These are phyloP conservation scores for Arctocebus calabarensis DNA, from an alignment of 2,797 vertebrate species.

Conservation along the genomic window DNA sequence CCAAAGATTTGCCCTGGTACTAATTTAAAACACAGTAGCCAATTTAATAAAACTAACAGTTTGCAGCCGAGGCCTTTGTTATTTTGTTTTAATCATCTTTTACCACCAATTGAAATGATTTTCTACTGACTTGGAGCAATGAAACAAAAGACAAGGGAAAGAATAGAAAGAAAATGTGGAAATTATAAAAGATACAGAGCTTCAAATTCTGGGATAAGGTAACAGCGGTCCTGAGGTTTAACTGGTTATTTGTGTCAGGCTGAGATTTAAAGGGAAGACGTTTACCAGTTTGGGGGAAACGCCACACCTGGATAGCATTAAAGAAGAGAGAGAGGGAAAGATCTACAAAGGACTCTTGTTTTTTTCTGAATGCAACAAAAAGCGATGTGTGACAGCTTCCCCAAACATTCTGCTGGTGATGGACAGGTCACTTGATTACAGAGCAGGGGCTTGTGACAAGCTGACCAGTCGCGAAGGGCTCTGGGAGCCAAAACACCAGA, in stretches of 20 bases:
- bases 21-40: slow-evolving; percentile 87
- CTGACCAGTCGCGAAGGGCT: slow-evolving; percentile 53
- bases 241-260: slow-evolving; percentile 72
- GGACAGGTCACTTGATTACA: slow-evolving; percentile 53
- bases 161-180: slow-evolving; percentile 68
- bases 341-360: slow-evolving; percentile 73
- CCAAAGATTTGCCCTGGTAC: slow-evolving; percentile 84
- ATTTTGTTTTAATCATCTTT: slow-evolving; percentile 83
- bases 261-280: slow-evolving; percentile 78
- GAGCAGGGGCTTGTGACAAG: slow-evolving; percentile 54
- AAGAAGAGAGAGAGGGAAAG: slow-evolving; percentile 66
- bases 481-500: slow-evolving; percentile 64
- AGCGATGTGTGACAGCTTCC: slow-evolving; percentile 54
- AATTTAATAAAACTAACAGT: slow-evolving; percentile 83
- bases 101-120: slow-evolving; percentile 81
- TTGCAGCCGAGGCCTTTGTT: slow-evolving; percentile 81
- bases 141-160: slow-evolving; percentile 70
- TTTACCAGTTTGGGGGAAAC: slow-evolving; percentile 81
- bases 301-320: slow-evolving; percentile 87
- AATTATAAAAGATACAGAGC: slow-evolving; percentile 75
- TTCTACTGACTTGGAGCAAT: slow-evolving; percentile 76
- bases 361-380: slow-evolving; percentile 61
- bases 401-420: slow-evolving; percentile 63
- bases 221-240: slow-evolving; percentile 73
- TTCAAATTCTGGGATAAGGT: slow-evolving; percentile 81